phyloP scores from a whole-genome alignment of 2,888 invertebrate species.

The Griposia aprilina region DNA sequence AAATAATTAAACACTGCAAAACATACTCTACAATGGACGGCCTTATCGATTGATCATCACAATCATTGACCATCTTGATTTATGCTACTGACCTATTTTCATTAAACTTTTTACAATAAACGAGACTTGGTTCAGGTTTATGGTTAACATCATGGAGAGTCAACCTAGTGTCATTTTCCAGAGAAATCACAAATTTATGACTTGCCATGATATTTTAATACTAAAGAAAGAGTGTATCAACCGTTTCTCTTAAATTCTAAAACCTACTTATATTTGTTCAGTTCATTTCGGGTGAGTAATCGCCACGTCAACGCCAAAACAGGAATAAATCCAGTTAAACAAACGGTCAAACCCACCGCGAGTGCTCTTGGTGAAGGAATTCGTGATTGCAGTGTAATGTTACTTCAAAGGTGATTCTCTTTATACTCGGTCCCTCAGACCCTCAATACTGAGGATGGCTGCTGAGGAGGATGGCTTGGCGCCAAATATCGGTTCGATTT shows the following conservation, averaged over 20 bases:
- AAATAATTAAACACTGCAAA: no score
- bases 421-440: background rate
- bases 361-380: slow-evolving; percentile 1
- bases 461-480: no score
- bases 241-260: background rate
- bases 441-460: no score
- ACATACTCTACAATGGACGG: no score
- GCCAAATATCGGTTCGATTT: background rate
- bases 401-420: slow-evolving; percentile 35
- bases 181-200: slow-evolving; percentile 8
- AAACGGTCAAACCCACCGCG: background rate
- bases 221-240: background rate
- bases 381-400: slow-evolving; percentile 33
- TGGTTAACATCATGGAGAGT: slow-evolving; percentile 1
- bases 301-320: background rate
- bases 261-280: background rate
- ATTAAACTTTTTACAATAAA: slow-evolving; percentile 2
- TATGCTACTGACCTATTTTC: background rate
- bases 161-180: slow-evolving; percentile 24
- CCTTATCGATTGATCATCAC: background rate
- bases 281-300: background rate
- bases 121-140: background rate
- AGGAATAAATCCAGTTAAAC: background rate
- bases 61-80: background rate
- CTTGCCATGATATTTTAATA: slow-evolving; percentile 18